Evolutionary conservation across 2,797 vertebrate species (phyloP).

Genomic region (Adrianichthys oophorus): DNA sequence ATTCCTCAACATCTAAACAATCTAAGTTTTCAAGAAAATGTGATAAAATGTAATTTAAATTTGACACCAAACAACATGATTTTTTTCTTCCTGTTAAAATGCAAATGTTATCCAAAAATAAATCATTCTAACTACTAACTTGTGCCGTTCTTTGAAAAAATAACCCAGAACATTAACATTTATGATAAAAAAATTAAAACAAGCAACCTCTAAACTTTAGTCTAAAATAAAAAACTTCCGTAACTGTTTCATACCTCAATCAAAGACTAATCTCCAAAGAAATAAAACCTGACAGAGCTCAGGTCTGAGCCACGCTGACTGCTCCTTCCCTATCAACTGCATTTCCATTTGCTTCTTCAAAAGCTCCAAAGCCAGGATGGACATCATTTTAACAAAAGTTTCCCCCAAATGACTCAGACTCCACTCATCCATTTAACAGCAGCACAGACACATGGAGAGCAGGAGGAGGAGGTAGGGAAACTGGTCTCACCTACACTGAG

Average conservation of each 20-base stretch:
- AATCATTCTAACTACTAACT: not conserved
- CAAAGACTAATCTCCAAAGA: not conserved
- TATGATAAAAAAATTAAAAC: not conserved
- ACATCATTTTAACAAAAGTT: slow-evolving; percentile 23
- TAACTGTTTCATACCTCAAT: not conserved
- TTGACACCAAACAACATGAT: not conserved
- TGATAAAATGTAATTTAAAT: not conserved
- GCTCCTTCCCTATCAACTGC: slow-evolving; percentile 18
- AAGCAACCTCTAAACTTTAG: not conserved
- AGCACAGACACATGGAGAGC: slow-evolving; percentile 11
- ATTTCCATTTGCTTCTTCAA: slow-evolving; percentile 27
- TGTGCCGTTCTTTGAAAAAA: not conserved
- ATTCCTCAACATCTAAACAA: no score
- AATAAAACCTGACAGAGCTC: not conserved
- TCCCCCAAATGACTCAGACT: slow-evolving; percentile 5
- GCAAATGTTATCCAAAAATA: not conserved
- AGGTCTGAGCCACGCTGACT: not conserved
- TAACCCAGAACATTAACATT: not conserved
- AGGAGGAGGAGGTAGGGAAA: slow-evolving; percentile 26
- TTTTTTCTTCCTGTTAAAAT: not conserved
- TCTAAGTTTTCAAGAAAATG: not conserved
- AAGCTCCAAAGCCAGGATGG: slow-evolving; percentile 28
- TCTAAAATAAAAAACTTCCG: no score
- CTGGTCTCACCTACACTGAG: slow-evolving; percentile 58
- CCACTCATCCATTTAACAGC: slow-evolving; percentile 7